Evolutionary conservation across 2,888 invertebrate species (phyloP), one percentile per base, ranked within the genome.

Genomic region (Dynastes hyllus): DNA sequence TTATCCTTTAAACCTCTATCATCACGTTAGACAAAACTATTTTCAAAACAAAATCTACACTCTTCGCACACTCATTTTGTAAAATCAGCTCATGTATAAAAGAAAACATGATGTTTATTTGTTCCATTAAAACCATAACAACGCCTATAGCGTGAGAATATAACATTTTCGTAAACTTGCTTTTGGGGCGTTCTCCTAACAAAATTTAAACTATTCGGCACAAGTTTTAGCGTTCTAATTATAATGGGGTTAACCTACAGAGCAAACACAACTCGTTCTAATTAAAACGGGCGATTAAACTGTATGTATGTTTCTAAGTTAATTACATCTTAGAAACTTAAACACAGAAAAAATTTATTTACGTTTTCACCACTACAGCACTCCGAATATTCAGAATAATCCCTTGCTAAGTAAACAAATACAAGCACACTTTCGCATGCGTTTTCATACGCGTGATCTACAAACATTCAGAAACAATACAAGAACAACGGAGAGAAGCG

Each of bases 341-440:
- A 8, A 29, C 13, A 29, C 6, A 22, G 29, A 27, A 63, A 22
- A 55, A 55, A 1, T 11, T 55, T 55, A n/a, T 55, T 55, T 55
- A 11, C 22, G 55, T 55, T 55, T 55, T 55, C 45, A 9, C 45
- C 45, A 45, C 45, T 8, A 11, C 45, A 55, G 4, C 55, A 22
- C n/a, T 5, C 2, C 1, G 22, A 16, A 55, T 55, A 55, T 6
- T n/a, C 22, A 55, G 6, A 55, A n/a, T 55, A 55, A n/a, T 55
- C 13, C 55, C 45, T 11, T 16, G 55, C 55, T 2, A 69, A 22
- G 29, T 1, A 13, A 32, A 29, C 63, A 45, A 45, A 22, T 29
- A 22, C n/a, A 29, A 11, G 40, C 16, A 58, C 37, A 55, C 16
- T 71, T 71, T 71, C 71, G 71, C 71, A 58, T 32, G 32, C 58